A percentile compares a stretch with the other conserved stretches of the same genome.
These are phyloP conservation scores for Phanerotoma sp. DNA, from an alignment of 2,888 invertebrate genomes.

Conservation along the genomic window DNA sequence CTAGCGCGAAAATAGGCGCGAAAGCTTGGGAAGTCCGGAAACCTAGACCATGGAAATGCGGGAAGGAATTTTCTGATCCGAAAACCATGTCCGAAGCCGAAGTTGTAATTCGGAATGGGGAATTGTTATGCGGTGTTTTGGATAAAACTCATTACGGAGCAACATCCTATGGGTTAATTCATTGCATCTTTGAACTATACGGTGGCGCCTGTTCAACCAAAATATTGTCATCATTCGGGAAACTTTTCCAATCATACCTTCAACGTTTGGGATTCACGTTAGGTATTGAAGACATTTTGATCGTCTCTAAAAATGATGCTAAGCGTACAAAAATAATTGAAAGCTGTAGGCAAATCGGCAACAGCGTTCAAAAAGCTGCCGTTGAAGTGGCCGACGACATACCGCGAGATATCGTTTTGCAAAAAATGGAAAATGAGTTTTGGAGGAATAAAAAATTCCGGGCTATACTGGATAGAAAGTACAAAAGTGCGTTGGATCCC, in stretches of 20 bases:
- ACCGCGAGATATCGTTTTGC: conserved; percentile 63
- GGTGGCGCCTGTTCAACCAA: conserved; percentile 82
- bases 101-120: conserved; percentile 85
- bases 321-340: conserved; percentile 71
- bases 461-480: conserved; percentile 78
- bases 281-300: conserved; percentile 92
- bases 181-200: conserved; percentile 94
- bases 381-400: conserved; percentile 68
- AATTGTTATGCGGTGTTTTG: conserved; percentile 86
- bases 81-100: conserved; percentile 85
- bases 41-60: conserved; percentile 66
- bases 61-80: conserved; percentile 61
- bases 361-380: conserved; percentile 59
- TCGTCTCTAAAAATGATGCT: conserved; percentile 71
- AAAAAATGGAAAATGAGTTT: conserved; percentile 72
- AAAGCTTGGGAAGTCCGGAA: conserved; percentile 65
- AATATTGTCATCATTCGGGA: conserved; percentile 85
- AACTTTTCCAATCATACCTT: conserved; percentile 87
- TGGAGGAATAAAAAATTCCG: conserved; percentile 75
- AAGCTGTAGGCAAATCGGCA: conserved; percentile 60
- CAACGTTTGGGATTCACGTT: conserved; percentile 93
- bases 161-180: conserved; percentile 91
- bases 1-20: conserved; percentile 70
- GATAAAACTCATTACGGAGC: conserved; percentile 98
- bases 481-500: conserved; percentile 76